Conservation (phyloP, 2,113 vertebrate genomes). For the Neodon shergylaensis region DNA sequence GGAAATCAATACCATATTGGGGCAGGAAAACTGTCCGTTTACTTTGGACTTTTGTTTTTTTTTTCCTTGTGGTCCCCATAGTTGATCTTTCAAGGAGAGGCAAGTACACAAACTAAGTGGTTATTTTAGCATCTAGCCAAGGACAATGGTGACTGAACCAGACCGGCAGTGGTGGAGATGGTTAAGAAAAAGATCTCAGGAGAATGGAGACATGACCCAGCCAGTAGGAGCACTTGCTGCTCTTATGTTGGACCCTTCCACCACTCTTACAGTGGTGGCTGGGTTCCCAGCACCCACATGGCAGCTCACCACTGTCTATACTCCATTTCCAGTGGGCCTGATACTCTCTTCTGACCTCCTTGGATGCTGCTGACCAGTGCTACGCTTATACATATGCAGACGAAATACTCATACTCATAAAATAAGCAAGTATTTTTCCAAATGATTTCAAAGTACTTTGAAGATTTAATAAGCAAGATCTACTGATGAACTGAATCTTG, state of each 20-base stretch:
- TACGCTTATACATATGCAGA: neutral
- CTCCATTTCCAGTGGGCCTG: neutral
- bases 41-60: neutral
- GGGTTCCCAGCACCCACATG: neutral
- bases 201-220: neutral
- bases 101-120: neutral
- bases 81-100: neutral
- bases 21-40: neutral
- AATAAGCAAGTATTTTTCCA: neutral
- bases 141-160: neutral
- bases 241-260: too few relatives aligned
- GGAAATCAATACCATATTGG: neutral
- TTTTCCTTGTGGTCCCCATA: neutral
- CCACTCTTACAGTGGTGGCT: neutral
- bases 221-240: neutral
- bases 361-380: too few relatives aligned
- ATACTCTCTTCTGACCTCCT: neutral
- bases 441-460: neutral
- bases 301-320: neutral
- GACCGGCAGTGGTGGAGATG: neutral
- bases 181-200: neutral
- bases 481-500: neutral
- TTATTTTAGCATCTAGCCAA: neutral
- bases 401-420: neutral
- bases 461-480: neutral